Base-by-base conservation (phyloP, 2,888 invertebrate genomes). In the Leucoma salicis region DNA sequence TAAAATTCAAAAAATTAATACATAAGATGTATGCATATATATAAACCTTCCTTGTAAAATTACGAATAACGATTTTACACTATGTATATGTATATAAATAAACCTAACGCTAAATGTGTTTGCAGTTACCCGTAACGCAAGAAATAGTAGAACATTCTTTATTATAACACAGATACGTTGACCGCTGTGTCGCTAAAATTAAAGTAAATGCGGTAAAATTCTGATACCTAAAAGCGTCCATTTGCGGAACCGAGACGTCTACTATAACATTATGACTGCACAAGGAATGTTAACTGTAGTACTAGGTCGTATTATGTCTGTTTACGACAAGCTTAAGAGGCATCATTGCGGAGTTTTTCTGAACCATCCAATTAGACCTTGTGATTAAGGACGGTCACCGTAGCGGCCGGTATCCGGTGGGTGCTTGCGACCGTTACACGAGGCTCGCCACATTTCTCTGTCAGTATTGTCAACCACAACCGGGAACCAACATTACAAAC, bases 321-420 rank as follows among this genome's bases (percentile, higher is more conserved):
- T 60, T 53, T 64, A 60, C 42, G 33, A 48, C 48, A 49, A 46
- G 46, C n/a, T 55, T 51, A 57, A 46, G 34, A 42, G 39, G 48
- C 50, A 57, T 63, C 57, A 62, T 66, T 60, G 62, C 55, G 47
- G 40, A 41, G 63, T 66, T 70, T 70, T 69, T 71, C 61, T 68
- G 63, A 63, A 58, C n/a, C 50, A 59, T 53, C 62, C 61, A 73
- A 73, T 73, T 69, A 66, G 53, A 57, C 46, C 37, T 47, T 40
- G 55, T 57, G 57, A 66, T 74, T 65, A 70, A 62, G 70, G 73
- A 68, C 70, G 67, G 63, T 39, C 40, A 31, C 38, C 33, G 37
- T 39, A 32, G 37, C 46, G 53, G 45, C 47, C 52, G 46, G 42
- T 53, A 49, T 62, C 68, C 60, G 56, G 50, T 57, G 40, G 61